Base-by-base conservation (phyloP, 2,113 vertebrate species). In the Phrynosoma blainvillii region DNA sequence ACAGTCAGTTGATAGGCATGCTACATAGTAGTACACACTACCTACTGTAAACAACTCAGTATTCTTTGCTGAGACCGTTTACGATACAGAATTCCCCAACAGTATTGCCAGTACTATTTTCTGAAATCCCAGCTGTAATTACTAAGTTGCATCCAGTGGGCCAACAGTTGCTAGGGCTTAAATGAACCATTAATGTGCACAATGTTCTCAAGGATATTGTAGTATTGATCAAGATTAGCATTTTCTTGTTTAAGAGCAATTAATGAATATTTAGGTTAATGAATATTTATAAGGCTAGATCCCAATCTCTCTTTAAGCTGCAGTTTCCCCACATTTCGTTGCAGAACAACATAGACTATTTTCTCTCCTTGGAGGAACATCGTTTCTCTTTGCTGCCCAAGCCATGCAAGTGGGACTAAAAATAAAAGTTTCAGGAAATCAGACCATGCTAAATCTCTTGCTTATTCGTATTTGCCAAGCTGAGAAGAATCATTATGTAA, bases 211-310 rank as follows among this genome's bases (percentile, higher is more conserved):
- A 93, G 84, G 73, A 86, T 93, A 89, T 59, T 89, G 82, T 89
- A 86, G 87, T 96, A 94, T 94, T 95, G 93, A 96, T 93, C 94
- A 95, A 94, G 93, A 95, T 91, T 90, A 94, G 85, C 82, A 92
- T 90, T 88, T 93, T 93, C 87, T 92, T 80, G 82, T 54, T 92
- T 76, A 70, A 85, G 75, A 92, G 84, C 85, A 93, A 92, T 95
- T 93, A 95, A 85, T 83, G 54, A 93, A 89, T 92, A 89, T 59
- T 84, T 88, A 91, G 90, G 87, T 86, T 89, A 94, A 95, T 93
- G 82, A 95, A 93, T 96, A 96, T 95, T 93, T 92, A 92, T 92
- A 93, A 92, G 84, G 79, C 70, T 90, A 56, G 30, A 89, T 92
- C 76, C 66, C 89, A 42, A 77, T 84, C 89, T 93, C 70, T 84